phyloP scores from a whole-genome alignment of 2,797 vertebrate genomes.

The Syngnathus acus region DNA sequence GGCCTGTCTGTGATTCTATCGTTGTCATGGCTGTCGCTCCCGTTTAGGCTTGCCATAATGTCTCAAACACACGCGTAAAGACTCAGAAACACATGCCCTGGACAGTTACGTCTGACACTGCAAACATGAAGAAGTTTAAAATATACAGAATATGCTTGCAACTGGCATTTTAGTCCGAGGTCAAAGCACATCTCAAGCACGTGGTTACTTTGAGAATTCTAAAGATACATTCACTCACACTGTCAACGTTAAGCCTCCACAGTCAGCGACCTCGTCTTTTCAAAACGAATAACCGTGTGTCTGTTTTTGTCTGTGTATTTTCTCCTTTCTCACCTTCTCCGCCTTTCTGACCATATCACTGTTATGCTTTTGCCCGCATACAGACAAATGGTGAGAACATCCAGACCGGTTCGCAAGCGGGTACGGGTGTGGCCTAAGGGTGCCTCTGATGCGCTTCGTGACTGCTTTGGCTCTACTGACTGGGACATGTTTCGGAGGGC shows the following conservation, averaged over 20 bases:
- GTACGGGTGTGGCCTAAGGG: too few species aligned
- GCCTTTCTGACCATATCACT: too few species aligned
- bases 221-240: not conserved
- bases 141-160: not conserved
- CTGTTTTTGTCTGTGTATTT: not conserved
- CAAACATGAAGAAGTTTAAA: slow-evolving; percentile 1
- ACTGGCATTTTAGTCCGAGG: not conserved
- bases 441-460: too few species aligned
- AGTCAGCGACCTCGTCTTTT: slow-evolving; percentile 3
- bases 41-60: slow-evolving; percentile 39
- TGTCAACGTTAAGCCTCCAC: not conserved
- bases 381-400: too few species aligned
- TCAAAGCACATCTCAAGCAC: not conserved
- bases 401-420: too few species aligned
- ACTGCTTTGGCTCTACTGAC: too few species aligned
- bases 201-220: not conserved
- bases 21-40: slow-evolving; percentile 47
- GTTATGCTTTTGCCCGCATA: too few species aligned
- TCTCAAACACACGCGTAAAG: slow-evolving; percentile 16
- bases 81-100: slow-evolving; percentile 13
- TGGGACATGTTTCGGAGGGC: too few species aligned
- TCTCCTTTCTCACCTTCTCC: not conserved
- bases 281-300: not conserved
- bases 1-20: slow-evolving; percentile 50
- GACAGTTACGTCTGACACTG: slow-evolving; percentile 4